Percentiles rank a stretch among this genome's conserved stretches.
phyloP scores from a whole-genome alignment of 2,113 vertebrate species.

The Channa maculata region DNA sequence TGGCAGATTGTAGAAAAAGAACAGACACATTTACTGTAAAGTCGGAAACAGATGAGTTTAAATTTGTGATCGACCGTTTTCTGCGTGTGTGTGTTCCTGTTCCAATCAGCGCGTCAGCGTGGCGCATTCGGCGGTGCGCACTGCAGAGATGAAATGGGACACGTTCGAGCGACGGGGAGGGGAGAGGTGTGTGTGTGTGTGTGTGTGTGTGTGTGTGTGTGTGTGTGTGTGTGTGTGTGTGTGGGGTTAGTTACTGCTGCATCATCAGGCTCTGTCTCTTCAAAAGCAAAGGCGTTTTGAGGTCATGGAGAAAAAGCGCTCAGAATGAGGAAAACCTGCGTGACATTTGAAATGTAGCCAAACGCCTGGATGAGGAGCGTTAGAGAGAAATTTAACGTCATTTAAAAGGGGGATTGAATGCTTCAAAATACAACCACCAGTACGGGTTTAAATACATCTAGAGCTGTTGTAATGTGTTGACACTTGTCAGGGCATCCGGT shows the following conservation, averaged over 20 bases:
- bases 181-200: background rate
- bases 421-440: background rate
- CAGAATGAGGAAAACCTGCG: background rate
- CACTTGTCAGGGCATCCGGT: no score
- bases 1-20: no score
- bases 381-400: background rate
- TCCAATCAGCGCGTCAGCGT: background rate
- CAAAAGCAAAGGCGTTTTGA: slow-evolving; percentile 70
- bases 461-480: no score
- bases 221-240: no score
- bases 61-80: background rate
- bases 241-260: slow-evolving; percentile 60
- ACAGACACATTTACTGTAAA: background rate
- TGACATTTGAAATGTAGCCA: fast-evolving
- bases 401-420: background rate
- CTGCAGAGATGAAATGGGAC: slow-evolving; percentile 69
- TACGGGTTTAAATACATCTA: background rate
- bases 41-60: background rate
- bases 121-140: slow-evolving; percentile 42
- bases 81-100: background rate
- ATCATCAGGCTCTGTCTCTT: slow-evolving; percentile 53
- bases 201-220: no score
- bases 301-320: slow-evolving; percentile 50
- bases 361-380: background rate
- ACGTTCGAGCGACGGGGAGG: slow-evolving; percentile 18